Base-by-base conservation (phyloP, 1,140 invertebrate genomes). In the Drosophila ambigua region DNA sequence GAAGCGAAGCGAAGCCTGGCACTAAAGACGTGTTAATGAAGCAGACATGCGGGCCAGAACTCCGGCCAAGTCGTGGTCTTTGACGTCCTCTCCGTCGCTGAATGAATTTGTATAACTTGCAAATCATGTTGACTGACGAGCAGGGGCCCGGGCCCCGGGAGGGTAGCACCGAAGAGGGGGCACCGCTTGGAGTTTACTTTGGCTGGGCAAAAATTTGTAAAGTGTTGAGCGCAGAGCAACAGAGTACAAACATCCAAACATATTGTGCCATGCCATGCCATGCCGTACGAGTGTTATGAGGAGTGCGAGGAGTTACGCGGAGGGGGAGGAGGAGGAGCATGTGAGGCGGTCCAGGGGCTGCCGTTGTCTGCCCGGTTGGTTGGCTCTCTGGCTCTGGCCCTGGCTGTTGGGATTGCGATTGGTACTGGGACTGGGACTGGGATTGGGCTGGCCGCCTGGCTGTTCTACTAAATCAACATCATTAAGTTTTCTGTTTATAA, bases 401-500 rank as follows among this genome's bases (percentile, higher is more conserved):
- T 4, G 4, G 2, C 23, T 24, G 3, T 24, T 24, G 53, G 39
- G 44, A 28, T 13, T 39, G 35, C 4, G 11, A 13, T 39, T 39
- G 35, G 11, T 4, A 1, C 13, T 13, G 2, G 31, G 31, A 31
- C 9, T 39, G 35, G 11, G 11, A 1, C 13, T 13, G 2, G 31
- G 31, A 31, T 31, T 39, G 35, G 35, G 35, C 4, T 39, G 35
- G 35, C 35, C 11, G 35, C 35, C 35, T 13, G 35, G 35, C 35
- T 87, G 83, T 82, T 87, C 79, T 76, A 88, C 83, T 87, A 87
- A 88, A 82, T 88, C 82, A 87, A 87, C 82, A 87, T 87, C 82
- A 88, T 87, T 87, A 87, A 79, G 82, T 82, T 88, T 87, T 88
- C 83, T 87, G 82, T 87, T 87, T 87, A 87, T 88, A 88, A 88